Percentiles rank a stretch among this genome's conserved stretches.
Evolutionary conservation across 2,113 vertebrate genomes (phyloP).

Genomic region (Thryonomys swinderianus): DNA sequence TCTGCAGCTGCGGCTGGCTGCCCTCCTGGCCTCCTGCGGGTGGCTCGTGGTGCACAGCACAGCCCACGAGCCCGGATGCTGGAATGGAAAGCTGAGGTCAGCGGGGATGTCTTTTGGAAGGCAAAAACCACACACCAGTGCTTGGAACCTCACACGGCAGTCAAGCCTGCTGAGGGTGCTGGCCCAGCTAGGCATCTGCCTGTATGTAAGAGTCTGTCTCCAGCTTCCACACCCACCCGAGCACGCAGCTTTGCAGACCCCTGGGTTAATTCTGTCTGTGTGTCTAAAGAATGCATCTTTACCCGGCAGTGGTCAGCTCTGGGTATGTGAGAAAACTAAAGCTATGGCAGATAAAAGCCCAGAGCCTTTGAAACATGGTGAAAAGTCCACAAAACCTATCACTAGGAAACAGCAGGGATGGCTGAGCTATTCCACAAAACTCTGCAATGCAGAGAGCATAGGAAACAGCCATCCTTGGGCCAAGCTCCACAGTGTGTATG

Average conservation of each 20-base stretch:
- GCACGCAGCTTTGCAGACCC: background rate
- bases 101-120: constrained; percentile 2
- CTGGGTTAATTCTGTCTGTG: background rate
- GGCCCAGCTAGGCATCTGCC: background rate
- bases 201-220: background rate
- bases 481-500: background rate
- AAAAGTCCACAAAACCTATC: background rate
- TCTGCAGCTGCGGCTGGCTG: constrained; percentile 86
- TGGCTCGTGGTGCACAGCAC: constrained; percentile 62
- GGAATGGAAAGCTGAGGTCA: constrained; percentile 78
- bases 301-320: background rate
- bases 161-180: background rate
- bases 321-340: background rate
- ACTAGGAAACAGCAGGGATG: background rate
- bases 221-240: rapidly evolving
- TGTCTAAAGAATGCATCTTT: background rate
- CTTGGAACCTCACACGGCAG: background rate
- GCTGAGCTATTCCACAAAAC: background rate
- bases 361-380: background rate
- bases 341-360: background rate
- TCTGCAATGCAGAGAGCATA: background rate
- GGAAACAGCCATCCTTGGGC: background rate
- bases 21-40: constrained; percentile 83
- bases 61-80: constrained; percentile 86
- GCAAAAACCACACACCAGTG: rapidly evolving